These are phyloP conservation scores for Ruditapes philippinarum DNA, from an alignment of 1,140 invertebrate genomes.

Conservation along the genomic window DNA sequence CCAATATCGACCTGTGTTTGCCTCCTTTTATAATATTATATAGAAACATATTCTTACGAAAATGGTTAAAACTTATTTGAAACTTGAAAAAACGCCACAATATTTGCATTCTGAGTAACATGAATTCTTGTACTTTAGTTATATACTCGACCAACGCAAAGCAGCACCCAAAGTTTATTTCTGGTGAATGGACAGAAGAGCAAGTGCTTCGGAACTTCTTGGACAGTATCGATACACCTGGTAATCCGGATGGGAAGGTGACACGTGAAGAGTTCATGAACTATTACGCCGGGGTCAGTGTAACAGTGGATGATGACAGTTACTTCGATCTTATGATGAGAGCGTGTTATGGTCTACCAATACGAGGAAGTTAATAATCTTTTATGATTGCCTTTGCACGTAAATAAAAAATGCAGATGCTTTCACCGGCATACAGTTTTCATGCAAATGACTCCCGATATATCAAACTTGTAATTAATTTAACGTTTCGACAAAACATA, in stretches of 20 bases:
- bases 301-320: constrained; percentile 96
- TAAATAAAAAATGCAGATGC: too few relatives aligned
- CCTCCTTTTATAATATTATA: too few relatives aligned
- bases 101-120: too few relatives aligned
- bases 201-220: constrained; percentile 95
- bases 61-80: too few relatives aligned
- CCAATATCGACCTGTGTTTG: too few relatives aligned
- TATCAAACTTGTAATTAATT: too few relatives aligned
- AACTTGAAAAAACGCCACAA: too few relatives aligned
- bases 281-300: constrained; percentile 97
- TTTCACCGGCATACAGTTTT: too few relatives aligned
- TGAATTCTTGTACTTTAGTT: constrained; percentile 76
- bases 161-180: constrained; percentile 93
- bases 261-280: constrained; percentile 97
- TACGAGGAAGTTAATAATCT: constrained; percentile 92
- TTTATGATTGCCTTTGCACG: too few relatives aligned
- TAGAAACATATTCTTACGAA: too few relatives aligned
- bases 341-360: constrained; percentile 84
- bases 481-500: too few relatives aligned
- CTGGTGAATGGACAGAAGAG: constrained; percentile 96
- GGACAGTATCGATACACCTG: constrained; percentile 93
- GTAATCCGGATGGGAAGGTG: constrained; percentile 81
- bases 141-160: constrained; percentile 91
- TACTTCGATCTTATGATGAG: constrained; percentile 99
- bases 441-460: too few relatives aligned